phyloP scores from a whole-genome alignment of 2,888 invertebrate genomes.

The Leptogaster cylindrica region DNA sequence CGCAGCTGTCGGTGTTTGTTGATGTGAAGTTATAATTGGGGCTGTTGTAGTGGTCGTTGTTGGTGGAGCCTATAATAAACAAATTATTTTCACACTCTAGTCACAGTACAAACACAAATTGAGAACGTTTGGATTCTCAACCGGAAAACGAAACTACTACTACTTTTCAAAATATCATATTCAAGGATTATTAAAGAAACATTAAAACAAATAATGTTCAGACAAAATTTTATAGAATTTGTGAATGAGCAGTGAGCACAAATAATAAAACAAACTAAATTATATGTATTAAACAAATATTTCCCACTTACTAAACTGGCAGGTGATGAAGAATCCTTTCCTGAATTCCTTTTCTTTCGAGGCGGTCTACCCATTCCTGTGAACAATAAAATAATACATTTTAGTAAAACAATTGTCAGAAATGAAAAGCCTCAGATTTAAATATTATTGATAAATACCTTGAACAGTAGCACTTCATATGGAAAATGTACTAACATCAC shows the following conservation, averaged over 20 bases:
- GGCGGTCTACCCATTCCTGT: slow-evolving; percentile 59
- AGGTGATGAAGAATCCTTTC: slow-evolving; percentile 53
- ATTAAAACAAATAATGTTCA: no score
- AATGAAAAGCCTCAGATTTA: slow-evolving; percentile 1
- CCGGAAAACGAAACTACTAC: no score
- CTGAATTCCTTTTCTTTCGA: slow-evolving; percentile 57
- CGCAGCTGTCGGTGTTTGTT: slow-evolving; percentile 60
- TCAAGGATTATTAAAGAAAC: no score
- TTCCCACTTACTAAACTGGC: slow-evolving; percentile 49
- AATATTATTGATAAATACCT: slow-evolving; percentile 34
- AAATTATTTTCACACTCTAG: no score
- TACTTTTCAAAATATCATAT: no score
- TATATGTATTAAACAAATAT: not conserved
- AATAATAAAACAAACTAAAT: no score
- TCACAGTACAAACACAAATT: no score
- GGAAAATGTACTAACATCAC: slow-evolving; percentile 4
- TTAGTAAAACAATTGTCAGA: slow-evolving; percentile 7
- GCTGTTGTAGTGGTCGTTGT: slow-evolving; percentile 51
- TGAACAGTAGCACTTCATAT: slow-evolving; percentile 15
- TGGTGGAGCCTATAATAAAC: slow-evolving; percentile 47
- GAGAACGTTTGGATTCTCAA: no score
- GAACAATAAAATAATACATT: slow-evolving; percentile 43
- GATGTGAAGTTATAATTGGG: slow-evolving; percentile 52
- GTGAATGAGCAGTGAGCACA: no score
- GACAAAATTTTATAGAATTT: no score